Evolutionary conservation across 2,797 vertebrate species (phyloP), one percentile per base, ranked within the genome.

Genomic region (Sebastolobus alascanus): DNA sequence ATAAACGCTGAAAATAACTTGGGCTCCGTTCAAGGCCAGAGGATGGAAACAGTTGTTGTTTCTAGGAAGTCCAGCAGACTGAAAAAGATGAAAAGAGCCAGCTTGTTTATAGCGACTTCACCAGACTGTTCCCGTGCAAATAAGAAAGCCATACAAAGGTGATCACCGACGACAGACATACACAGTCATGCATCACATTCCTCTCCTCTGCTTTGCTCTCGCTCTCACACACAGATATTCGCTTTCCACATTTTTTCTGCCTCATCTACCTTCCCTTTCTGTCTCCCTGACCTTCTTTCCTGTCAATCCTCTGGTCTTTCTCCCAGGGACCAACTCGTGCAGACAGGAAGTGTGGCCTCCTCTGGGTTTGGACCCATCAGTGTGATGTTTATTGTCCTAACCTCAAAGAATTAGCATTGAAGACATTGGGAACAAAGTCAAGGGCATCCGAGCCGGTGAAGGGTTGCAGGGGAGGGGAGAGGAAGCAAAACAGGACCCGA

Each of bases 351-450:
- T 58, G 82, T 69, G 88, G 89, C 89, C 90, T 91, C 85, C 65
- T 72, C 77, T 60, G 82, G 84, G 84, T 80, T 67, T 64, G 58
- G 81, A 79, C 76, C 89, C 90, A 91, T 90, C 89, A 80, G 77
- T 35, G 64, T 11, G 4, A 73, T 94, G 94, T 96, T 96, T 96
- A 95, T 96, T 96, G 91, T 95, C 89, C 84, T 92, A 92, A 95
- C 90, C 91, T 92, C 80, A 73, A 75, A 85, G 84, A 92, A 92
- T 94, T 91, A 92, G 86, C 81, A 85, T 84, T 68, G 60, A 77
- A 82, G 91, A 90, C 87, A 80, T 71, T 3, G 31, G 75, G 86
- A 70, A 77, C 87, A 89, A 87, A 84, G 89, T 92, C 90, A 92
- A 88, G 92, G 92, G 71, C 88, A 85, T 84, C 72, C 18, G 79